These are phyloP conservation scores for Sus cebifrons DNA, from an alignment of 2,797 vertebrate species.

Conservation along the genomic window DNA sequence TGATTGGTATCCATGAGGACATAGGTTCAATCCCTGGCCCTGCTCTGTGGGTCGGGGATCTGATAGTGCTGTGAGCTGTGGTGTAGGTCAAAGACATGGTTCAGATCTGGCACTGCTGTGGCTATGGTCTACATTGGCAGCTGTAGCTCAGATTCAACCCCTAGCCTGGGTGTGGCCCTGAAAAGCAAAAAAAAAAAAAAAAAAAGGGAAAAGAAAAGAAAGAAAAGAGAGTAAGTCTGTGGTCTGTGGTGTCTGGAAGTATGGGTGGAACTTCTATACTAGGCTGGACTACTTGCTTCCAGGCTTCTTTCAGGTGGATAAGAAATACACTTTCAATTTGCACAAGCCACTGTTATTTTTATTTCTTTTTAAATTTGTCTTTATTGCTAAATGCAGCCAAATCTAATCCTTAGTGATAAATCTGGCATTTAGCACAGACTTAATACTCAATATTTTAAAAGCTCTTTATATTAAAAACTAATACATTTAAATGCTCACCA, in stretches of 20 bases:
- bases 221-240: too few relatives aligned
- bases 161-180: too few relatives aligned
- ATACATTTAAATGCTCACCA: constrained; percentile 47
- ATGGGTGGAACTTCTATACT: neutral
- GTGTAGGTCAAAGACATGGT: too few relatives aligned
- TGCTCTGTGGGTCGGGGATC: too few relatives aligned
- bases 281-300: neutral
- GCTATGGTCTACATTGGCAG: too few relatives aligned
- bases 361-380: neutral
- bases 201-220: too few relatives aligned
- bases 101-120: too few relatives aligned
- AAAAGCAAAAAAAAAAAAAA: too few relatives aligned
- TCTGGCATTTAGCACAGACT: neutral
- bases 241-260: neutral
- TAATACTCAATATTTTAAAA: neutral
- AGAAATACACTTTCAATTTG: neutral
- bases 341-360: neutral
- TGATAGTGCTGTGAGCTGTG: too few relatives aligned
- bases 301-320: neutral
- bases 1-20: too few relatives aligned
- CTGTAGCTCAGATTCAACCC: too few relatives aligned
- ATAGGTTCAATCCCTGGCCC: too few relatives aligned
- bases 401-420: neutral
- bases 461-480: constrained; percentile 46
- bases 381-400: neutral